A percentile compares a stretch with the other conserved stretches of the same genome.
phyloP scores from a whole-genome alignment of 2,888 invertebrate species.

The Halictus ligatus region DNA sequence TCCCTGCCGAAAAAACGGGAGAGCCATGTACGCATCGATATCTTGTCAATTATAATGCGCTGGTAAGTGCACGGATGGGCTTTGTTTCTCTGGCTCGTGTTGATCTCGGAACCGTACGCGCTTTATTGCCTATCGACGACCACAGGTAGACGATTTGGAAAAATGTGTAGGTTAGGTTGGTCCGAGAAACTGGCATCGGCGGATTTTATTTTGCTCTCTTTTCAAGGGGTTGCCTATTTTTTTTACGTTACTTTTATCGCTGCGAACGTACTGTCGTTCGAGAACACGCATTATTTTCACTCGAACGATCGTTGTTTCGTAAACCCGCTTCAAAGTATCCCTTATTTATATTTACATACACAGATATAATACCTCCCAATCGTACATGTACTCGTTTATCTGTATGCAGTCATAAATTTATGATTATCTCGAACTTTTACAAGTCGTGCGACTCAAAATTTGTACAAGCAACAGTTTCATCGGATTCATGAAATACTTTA shows the following conservation, averaged over 20 bases:
- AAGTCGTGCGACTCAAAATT: not conserved
- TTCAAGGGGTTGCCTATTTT: constrained; percentile 66
- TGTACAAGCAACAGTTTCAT: not conserved
- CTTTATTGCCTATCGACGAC: constrained; percentile 16
- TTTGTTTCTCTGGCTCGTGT: not conserved
- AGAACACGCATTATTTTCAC: constrained; percentile 41
- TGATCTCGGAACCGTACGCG: not conserved
- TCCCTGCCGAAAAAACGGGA: constrained; percentile 72
- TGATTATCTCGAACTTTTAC: constrained; percentile 6
- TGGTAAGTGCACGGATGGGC: constrained; percentile 67
- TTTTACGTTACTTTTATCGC: constrained; percentile 61
- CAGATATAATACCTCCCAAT: constrained; percentile 63
- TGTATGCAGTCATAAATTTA: constrained; percentile 41
- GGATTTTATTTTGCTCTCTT: constrained; percentile 74
- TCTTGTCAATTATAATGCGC: constrained; percentile 71
- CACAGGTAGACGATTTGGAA: constrained; percentile 63
- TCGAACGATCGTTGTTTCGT: constrained; percentile 32
- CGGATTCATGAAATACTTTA: not conserved
- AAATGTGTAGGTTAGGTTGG: constrained; percentile 81
- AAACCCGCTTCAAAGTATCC: constrained; percentile 56
- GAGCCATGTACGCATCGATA: constrained; percentile 68
- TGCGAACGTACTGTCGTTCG: constrained; percentile 43
- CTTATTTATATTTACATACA: constrained; percentile 73
- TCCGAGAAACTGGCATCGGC: constrained; percentile 76
- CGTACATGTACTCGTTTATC: constrained; percentile 28